Conservation (phyloP, 2,797 vertebrate species). For the Tauraco hartlaubi region DNA sequence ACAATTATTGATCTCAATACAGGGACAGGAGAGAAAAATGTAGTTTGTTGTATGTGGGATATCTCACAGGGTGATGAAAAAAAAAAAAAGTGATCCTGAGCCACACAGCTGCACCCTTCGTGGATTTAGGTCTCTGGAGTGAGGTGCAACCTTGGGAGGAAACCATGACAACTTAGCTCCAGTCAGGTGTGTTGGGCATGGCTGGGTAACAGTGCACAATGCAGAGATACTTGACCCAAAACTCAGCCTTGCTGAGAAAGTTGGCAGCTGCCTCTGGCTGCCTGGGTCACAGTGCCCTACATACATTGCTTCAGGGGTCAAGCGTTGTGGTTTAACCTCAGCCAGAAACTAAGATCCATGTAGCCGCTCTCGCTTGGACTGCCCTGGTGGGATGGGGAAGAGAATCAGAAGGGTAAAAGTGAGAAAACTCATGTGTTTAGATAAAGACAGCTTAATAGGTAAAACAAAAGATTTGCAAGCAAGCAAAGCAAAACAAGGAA, state of each 20-base stretch:
- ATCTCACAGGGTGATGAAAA: background rate
- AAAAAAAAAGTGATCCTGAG: background rate
- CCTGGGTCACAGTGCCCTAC: no score
- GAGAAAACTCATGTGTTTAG: no score
- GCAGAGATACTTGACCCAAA: background rate
- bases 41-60: background rate
- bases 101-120: background rate
- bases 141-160: background rate
- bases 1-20: background rate
- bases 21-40: background rate
- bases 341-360: no score
- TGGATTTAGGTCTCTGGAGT: background rate
- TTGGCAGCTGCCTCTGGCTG: background rate
- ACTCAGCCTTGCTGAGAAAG: background rate
- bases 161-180: background rate
- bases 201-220: background rate
- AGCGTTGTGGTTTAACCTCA: no score
- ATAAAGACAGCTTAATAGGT: no score
- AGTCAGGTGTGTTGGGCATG: background rate
- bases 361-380: no score
- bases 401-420: no score
- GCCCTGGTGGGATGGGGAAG: no score
- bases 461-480: no score
- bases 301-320: background rate
- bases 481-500: no score